Evolutionary conservation across 2,797 vertebrate genomes (phyloP), one percentile per base, ranked within the genome.

Genomic region (Loriculus beryllinus): DNA sequence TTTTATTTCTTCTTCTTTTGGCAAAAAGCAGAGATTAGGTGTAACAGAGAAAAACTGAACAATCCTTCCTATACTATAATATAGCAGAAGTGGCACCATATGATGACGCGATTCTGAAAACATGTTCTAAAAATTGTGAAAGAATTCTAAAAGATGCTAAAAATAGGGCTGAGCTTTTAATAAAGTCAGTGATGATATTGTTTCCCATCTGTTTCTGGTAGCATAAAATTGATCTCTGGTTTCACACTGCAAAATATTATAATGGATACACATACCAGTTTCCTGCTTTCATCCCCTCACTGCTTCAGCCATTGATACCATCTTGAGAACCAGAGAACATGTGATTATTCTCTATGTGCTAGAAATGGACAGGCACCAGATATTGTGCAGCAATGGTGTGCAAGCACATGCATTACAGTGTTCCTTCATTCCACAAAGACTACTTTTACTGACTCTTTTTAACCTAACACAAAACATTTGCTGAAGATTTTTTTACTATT

Each of bases 131-230:
- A 93, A 93, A 80, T 79, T 88, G 56, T 56, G 33, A 63, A 90
- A 76, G 59, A 84, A 80, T 39, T 89, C 63, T 25, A 14, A 47
- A 65, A 63, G 51, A 54, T 31, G 47, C 68, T 90, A 93, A 95
- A 94, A 70, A 86, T 70, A 94, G 64, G 48, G 40, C 23, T 79
- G 74, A 80, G 86, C 86, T 95, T 92, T 91, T 92, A 90, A 86
- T 88, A 77, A 95, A 92, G 68, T 63, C 23, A 8, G 86, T 11
- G n/a, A 56, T 65, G 67, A 15, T 93, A 87, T 56, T 85, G 70
- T 70, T 88, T 90, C 83, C 92, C 90, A 93, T 90, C 86, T 96
- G 90, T 75, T 90, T 75, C 71, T 64, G 39, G 54, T 75, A 92
- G 69, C 78, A 92, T 31, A 35, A 94, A 86, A 37, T 39, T 39